phyloP scores from a whole-genome alignment of 2,888 invertebrate species.

The Unio delphinus region DNA sequence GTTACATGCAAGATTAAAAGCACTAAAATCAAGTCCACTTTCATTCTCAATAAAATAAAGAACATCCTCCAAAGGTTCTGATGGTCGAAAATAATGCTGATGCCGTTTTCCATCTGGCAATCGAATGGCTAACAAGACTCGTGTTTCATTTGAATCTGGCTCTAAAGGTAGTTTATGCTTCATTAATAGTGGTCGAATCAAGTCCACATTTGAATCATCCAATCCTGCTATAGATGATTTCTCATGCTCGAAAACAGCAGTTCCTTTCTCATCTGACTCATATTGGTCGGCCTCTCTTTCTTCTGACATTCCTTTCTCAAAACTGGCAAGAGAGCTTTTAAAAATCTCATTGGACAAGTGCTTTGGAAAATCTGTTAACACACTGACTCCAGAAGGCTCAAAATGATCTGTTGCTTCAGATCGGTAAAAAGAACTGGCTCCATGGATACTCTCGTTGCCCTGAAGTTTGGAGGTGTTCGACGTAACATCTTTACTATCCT shows the following conservation, averaged over 20 bases:
- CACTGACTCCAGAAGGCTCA: constrained; percentile 16
- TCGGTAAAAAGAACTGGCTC: too few relatives aligned
- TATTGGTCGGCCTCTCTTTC: not conserved
- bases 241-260: not conserved
- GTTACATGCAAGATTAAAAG: constrained; percentile 42
- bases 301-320: constrained; percentile 10
- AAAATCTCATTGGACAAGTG: constrained; percentile 32
- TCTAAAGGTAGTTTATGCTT: constrained; percentile 41
- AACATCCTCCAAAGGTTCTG: constrained; percentile 34
- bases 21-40: constrained; percentile 31
- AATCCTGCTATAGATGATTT: not conserved
- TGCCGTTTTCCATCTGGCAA: constrained; percentile 50
- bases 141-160: constrained; percentile 31
- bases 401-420: too few relatives aligned
- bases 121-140: constrained; percentile 46
- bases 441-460: too few relatives aligned
- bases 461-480: constrained; percentile 3
- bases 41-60: constrained; percentile 50
- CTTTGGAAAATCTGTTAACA: constrained; percentile 26
- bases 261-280: too few relatives aligned
- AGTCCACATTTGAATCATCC: not conserved
- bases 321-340: constrained; percentile 19
- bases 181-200: constrained; percentile 9
- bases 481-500: not conserved
- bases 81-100: constrained; percentile 44